A percentile compares a stretch with the other conserved stretches of the same genome.
Conservation (phyloP, 1,140 invertebrate genomes). For the Panulirus ornatus region DNA sequence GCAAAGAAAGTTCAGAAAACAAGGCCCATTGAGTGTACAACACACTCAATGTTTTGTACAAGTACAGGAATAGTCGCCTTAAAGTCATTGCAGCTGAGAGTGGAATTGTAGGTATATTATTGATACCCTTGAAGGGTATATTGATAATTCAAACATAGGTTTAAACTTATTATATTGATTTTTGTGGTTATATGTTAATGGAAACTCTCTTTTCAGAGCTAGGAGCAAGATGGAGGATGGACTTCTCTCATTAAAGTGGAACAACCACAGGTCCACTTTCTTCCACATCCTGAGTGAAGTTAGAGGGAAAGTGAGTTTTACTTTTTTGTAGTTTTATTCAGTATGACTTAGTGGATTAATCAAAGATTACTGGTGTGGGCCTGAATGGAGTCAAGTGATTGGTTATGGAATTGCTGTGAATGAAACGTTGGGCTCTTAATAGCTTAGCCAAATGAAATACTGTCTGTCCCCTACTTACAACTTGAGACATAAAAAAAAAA, state of each 20-base stretch:
- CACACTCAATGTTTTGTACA: background rate
- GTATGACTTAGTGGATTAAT: too few relatives aligned
- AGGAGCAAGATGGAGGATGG: slow-evolving; percentile 70
- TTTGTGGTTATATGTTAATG: background rate
- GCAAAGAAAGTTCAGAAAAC: too few relatives aligned
- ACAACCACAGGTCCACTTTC: slow-evolving; percentile 71
- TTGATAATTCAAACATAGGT: background rate
- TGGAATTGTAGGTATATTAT: background rate
- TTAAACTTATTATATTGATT: background rate
- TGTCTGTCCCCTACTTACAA: too few relatives aligned
- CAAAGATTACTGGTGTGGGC: too few relatives aligned
- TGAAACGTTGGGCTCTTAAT: too few relatives aligned
- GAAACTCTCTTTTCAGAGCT: background rate
- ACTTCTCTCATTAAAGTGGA: slow-evolving; percentile 69
- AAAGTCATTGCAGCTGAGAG: background rate
- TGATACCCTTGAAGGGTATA: background rate
- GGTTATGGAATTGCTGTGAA: too few relatives aligned
- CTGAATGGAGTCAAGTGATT: too few relatives aligned
- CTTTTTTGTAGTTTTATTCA: background rate
- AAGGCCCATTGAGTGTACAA: background rate
- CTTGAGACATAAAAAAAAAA: too few relatives aligned
- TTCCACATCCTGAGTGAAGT: slow-evolving; percentile 70
- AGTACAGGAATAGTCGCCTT: background rate
- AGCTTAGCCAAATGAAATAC: too few relatives aligned
- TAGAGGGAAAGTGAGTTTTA: slow-evolving; percentile 65